Conservation (phyloP, 1,140 invertebrate genomes). For the Saxidomus purpurata region DNA sequence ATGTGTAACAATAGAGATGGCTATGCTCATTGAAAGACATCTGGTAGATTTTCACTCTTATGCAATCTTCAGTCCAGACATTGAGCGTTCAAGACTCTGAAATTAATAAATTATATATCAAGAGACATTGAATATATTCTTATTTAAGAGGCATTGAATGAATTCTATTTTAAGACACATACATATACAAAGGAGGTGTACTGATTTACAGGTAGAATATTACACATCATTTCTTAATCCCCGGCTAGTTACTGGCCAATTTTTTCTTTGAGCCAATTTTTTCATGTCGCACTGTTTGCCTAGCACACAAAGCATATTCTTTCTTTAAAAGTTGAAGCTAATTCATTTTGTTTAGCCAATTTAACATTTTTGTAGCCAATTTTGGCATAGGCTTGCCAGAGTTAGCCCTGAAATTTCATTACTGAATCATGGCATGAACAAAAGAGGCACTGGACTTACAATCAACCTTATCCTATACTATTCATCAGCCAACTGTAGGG, state of each 20-base stretch:
- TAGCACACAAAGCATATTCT: no score
- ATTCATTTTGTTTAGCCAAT: no score
- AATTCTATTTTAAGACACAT: not conserved
- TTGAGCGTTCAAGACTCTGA: constrained; percentile 83
- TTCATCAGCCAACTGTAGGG: not conserved
- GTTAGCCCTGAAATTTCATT: no score
- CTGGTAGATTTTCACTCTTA: constrained; percentile 58
- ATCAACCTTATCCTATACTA: no score
- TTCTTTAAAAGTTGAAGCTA: no score
- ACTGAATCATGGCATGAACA: no score
- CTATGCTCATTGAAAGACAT: constrained; percentile 44
- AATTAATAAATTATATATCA: constrained; percentile 65
- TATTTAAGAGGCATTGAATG: not conserved
- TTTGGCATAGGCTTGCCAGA: no score
- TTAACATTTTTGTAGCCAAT: no score
- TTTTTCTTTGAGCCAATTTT: no score
- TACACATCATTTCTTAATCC: not conserved
- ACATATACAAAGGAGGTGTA: not conserved
- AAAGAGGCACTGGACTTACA: not conserved
- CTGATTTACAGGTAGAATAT: not conserved
- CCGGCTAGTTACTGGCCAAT: not conserved
- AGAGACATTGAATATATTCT: no score
- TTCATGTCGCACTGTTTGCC: no score
- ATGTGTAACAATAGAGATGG: no score
- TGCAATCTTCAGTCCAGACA: constrained; percentile 83